Conservation (phyloP, 2,797 vertebrate species). For the Gila robusta region DNA sequence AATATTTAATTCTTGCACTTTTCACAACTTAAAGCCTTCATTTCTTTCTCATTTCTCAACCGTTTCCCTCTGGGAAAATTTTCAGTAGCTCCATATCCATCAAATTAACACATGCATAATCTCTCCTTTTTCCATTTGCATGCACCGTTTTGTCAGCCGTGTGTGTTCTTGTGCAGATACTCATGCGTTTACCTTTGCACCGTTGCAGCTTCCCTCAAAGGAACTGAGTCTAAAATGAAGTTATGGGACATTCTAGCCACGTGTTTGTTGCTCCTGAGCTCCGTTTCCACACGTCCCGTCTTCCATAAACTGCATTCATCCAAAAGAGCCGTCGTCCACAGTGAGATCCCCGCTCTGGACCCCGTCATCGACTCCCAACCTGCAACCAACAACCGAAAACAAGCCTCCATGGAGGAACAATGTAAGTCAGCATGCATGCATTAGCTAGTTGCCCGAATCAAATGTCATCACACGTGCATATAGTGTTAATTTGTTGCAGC, state of each 20-base stretch:
- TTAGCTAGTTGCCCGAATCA: no score
- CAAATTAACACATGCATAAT: constrained; percentile 34
- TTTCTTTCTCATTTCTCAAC: neutral
- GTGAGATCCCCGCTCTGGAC: constrained; percentile 79
- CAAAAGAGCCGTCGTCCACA: constrained; percentile 81
- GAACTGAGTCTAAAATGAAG: constrained; percentile 99
- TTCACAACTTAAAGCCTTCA: neutral
- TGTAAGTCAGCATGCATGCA: constrained; percentile 72
- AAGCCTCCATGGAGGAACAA: constrained; percentile 79
- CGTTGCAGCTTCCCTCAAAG: constrained; percentile 88
- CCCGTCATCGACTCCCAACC: constrained; percentile 75
- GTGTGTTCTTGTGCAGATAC: constrained; percentile 47
- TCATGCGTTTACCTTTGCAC: constrained; percentile 39
- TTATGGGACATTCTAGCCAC: constrained; percentile 99
- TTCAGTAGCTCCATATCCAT: neutral
- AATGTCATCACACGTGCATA: neutral
- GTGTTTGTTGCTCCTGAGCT: constrained; percentile 98
- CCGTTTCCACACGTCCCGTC: constrained; percentile 89
- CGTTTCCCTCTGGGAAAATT: neutral
- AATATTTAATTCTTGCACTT: constrained; percentile 21
- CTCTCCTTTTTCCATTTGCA: neutral
- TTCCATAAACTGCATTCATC: constrained; percentile 84
- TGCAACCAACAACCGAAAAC: constrained; percentile 71
- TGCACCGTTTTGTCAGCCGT: neutral
- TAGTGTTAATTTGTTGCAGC: no score